phyloP scores from a whole-genome alignment of 2,113 vertebrate species.

The Leiothrix lutea region DNA sequence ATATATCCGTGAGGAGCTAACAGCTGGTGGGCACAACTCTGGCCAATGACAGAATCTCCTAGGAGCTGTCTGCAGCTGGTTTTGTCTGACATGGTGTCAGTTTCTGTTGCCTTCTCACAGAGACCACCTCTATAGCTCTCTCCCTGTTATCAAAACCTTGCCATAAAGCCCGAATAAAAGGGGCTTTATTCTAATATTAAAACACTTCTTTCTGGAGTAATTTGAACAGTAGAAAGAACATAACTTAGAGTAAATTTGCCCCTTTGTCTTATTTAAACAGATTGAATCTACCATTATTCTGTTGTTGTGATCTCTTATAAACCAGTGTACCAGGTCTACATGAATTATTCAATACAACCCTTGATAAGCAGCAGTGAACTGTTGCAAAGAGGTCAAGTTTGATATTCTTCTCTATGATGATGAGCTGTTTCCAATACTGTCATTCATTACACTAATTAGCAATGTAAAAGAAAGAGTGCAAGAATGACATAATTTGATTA shows the following conservation, averaged over 20 bases:
- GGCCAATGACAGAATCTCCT: neutral
- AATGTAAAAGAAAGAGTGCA: neutral
- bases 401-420: neutral
- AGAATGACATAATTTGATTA: neutral
- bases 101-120: neutral
- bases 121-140: rapidly evolving
- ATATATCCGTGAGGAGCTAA: neutral
- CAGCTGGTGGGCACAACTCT: neutral
- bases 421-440: neutral
- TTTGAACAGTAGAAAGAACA: neutral
- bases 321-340: neutral
- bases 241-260: neutral
- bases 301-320: neutral
- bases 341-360: neutral
- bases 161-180: neutral
- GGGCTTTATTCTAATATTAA: neutral
- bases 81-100: neutral
- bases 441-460: neutral
- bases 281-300: neutral
- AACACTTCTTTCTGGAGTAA: neutral
- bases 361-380: neutral
- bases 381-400: neutral
- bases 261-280: neutral
- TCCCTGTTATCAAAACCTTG: neutral
- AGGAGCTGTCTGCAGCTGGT: neutral